Conservation (phyloP, 2,888 invertebrate genomes). For the Xestia c-nigrum region DNA sequence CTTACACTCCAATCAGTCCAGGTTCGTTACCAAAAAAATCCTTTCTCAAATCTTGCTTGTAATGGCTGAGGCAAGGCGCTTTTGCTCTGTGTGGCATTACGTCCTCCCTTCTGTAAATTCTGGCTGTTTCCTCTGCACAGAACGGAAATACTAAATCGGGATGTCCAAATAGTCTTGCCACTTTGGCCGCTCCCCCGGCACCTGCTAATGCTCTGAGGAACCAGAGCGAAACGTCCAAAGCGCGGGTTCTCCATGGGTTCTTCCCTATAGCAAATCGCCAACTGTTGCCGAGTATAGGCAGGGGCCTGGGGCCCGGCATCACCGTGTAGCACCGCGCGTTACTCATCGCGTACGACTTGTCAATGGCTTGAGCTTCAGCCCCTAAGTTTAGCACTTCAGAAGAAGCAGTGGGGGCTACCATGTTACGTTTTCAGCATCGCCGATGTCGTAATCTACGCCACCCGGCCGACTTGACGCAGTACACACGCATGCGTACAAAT, state of each 20-base stretch:
- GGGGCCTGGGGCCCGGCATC: slow-evolving; percentile 94
- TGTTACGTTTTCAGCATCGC: slow-evolving; percentile 82
- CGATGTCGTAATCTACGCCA: slow-evolving; percentile 81
- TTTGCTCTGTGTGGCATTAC: slow-evolving; percentile 93
- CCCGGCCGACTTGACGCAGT: slow-evolving; percentile 75
- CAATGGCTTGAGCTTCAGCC: slow-evolving; percentile 79
- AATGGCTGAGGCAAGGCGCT: slow-evolving; percentile 93
- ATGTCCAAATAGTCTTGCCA: slow-evolving; percentile 94
- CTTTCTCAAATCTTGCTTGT: slow-evolving; percentile 92
- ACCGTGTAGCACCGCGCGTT: slow-evolving; percentile 90
- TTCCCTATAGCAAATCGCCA: slow-evolving; percentile 93
- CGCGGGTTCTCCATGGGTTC: slow-evolving; percentile 88
- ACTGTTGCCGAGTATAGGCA: slow-evolving; percentile 94
- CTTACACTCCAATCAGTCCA: slow-evolving; percentile 94
- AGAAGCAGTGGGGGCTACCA: slow-evolving; percentile 82
- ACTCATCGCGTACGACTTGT: slow-evolving; percentile 81
- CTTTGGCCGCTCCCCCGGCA: slow-evolving; percentile 90
- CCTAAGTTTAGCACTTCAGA: slow-evolving; percentile 71
- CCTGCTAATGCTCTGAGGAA: slow-evolving; percentile 87
- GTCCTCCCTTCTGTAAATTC: slow-evolving; percentile 93
- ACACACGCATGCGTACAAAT: slow-evolving; percentile 70
- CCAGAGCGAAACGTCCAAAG: slow-evolving; percentile 88
- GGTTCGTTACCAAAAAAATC: slow-evolving; percentile 93
- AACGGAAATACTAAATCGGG: slow-evolving; percentile 94
- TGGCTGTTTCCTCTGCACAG: slow-evolving; percentile 93